Evolutionary conservation across 2,888 invertebrate species (phyloP).

Genomic region (Coleophora flavipennella): DNA sequence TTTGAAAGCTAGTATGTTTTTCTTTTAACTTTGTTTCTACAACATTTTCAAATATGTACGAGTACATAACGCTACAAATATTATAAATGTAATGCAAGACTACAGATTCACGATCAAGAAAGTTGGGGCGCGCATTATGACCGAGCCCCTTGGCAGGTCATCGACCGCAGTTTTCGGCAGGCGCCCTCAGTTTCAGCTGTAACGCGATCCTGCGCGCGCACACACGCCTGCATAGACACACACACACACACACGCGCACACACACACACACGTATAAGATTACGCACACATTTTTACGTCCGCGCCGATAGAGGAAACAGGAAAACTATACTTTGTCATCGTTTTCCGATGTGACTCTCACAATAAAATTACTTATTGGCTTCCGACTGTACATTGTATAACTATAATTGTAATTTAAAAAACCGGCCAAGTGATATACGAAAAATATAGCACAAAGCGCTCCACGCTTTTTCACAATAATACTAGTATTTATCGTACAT

Average conservation of each 20-base stretch:
- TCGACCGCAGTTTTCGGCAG: slow-evolving; percentile 68
- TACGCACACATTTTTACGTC: slow-evolving; percentile 9
- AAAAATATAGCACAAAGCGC: too few relatives aligned
- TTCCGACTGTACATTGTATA: too few relatives aligned
- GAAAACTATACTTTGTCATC: slow-evolving; percentile 37
- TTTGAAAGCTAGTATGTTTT: too few relatives aligned
- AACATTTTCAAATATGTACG: too few relatives aligned
- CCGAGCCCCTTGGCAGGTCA: slow-evolving; percentile 63
- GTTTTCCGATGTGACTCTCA: slow-evolving; percentile 21
- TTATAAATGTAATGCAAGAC: background rate
- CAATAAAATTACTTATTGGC: too few relatives aligned
- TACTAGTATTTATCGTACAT: too few relatives aligned
- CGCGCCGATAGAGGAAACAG: slow-evolving; percentile 21
- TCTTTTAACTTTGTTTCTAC: too few relatives aligned
- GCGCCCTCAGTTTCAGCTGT: slow-evolving; percentile 70
- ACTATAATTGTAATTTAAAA: too few relatives aligned
- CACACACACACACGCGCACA: slow-evolving; percentile 13
- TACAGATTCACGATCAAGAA: slow-evolving; percentile 39
- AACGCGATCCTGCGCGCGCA: slow-evolving; percentile 58
- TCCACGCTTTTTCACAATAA: too few relatives aligned
- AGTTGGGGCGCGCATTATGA: slow-evolving; percentile 35
- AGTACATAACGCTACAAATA: too few relatives aligned
- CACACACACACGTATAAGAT: slow-evolving; percentile 12
- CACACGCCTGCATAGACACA: slow-evolving; percentile 21
- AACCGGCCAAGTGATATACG: too few relatives aligned